phyloP scores from a whole-genome alignment of 1,140 invertebrate species.

The Ceratitis capitata region DNA sequence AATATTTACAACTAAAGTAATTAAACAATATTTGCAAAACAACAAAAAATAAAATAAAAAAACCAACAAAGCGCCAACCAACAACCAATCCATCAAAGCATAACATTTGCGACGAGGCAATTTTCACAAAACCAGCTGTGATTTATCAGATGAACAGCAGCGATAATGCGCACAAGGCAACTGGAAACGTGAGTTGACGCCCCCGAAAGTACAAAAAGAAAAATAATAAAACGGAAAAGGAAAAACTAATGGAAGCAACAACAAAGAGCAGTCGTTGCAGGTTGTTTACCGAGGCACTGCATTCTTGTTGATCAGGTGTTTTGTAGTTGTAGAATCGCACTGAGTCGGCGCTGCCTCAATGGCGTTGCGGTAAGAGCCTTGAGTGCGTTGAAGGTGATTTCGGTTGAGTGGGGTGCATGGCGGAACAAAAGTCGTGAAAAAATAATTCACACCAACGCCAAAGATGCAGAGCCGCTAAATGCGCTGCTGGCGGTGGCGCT shows the following conservation, averaged over 20 bases:
- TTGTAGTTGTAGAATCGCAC: too few relatives aligned
- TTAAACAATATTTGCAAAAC: neutral
- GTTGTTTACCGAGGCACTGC: neutral
- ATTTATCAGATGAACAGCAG: constrained; percentile 22
- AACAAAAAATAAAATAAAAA: too few relatives aligned
- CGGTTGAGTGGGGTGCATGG: too few relatives aligned
- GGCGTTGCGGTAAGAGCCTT: neutral
- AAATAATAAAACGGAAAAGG: too few relatives aligned
- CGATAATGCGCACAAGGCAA: neutral
- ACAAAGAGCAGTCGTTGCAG: neutral
- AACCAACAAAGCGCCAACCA: neutral
- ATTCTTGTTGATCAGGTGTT: neutral
- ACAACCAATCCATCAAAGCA: neutral
- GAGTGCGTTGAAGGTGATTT: neutral
- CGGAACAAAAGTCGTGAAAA: neutral
- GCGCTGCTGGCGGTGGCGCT: neutral
- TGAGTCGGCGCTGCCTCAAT: neutral
- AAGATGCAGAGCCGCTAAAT: neutral
- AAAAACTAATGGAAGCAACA: too few relatives aligned
- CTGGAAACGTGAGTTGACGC: constrained; percentile 23
- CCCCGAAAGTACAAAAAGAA: neutral
- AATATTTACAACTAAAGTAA: neutral
- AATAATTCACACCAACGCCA: constrained; percentile 6
- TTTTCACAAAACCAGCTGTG: neutral
- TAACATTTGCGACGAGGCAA: neutral